phyloP scores from a whole-genome alignment of 1,140 invertebrate species.

The Dinoponera quadriceps region DNA sequence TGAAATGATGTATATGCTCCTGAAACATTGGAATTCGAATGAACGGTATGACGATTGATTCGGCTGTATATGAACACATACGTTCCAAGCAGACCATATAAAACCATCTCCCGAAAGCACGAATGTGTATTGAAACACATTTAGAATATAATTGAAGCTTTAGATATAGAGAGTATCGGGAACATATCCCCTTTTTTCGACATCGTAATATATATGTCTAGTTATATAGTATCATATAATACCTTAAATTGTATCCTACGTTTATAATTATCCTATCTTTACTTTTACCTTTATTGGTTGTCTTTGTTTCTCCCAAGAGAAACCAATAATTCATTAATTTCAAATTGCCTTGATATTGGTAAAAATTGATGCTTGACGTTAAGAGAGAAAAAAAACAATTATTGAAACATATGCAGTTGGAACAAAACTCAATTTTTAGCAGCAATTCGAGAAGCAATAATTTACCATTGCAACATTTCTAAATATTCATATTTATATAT shows the following conservation, averaged over 20 bases:
- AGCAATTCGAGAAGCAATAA: constrained; percentile 67
- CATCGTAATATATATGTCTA: not conserved
- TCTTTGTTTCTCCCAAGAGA: not conserved
- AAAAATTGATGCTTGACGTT: not conserved
- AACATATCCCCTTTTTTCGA: not conserved
- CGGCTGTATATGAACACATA: not conserved
- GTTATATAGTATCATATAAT: constrained; percentile 20
- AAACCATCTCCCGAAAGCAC: not conserved
- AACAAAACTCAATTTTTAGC: not conserved
- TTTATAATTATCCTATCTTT: not conserved
- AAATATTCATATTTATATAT: constrained; percentile 56
- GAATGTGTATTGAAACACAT: constrained; percentile 10
- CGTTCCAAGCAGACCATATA: constrained; percentile 32
- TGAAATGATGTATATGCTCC: constrained; percentile 7
- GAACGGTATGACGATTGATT: constrained; percentile 5
- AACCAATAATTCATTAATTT: constrained; percentile 5
- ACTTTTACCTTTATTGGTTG: constrained; percentile 10
- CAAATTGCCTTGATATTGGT: constrained; percentile 20
- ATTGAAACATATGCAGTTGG: not conserved
- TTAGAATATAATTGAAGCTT: constrained; percentile 42
- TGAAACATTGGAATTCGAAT: not conserved
- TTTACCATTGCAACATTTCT: constrained; percentile 68
- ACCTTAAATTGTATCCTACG: constrained; percentile 11
- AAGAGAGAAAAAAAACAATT: not conserved
- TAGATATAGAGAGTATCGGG: not conserved